Conservation (phyloP, 2,797 vertebrate genomes). For the Esox masquinongy region DNA sequence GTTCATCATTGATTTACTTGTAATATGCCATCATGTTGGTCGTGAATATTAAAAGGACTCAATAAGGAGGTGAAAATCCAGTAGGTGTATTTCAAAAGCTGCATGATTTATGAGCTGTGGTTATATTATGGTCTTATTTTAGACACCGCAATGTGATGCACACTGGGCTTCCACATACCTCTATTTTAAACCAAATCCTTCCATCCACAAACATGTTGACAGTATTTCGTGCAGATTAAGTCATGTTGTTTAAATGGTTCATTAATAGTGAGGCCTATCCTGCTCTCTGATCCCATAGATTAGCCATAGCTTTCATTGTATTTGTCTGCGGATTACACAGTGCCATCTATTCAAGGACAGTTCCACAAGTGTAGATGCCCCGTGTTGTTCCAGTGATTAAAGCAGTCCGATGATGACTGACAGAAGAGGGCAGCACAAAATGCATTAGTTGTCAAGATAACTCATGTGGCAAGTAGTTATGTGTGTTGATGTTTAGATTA, state of each 20-base stretch:
- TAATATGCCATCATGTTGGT: not conserved
- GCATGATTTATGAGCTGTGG: not conserved
- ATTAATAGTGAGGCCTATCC: constrained; percentile 49
- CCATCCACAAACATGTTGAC: constrained; percentile 21
- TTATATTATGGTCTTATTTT: not conserved
- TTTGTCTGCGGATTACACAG: constrained; percentile 55
- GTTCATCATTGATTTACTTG: not conserved
- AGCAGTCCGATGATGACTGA: not conserved
- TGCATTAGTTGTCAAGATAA: not conserved
- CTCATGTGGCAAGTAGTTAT: not conserved
- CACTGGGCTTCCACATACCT: not conserved
- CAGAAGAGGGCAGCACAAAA: not conserved
- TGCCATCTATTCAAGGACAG: constrained; percentile 37
- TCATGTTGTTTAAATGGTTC: constrained; percentile 47
- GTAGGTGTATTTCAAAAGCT: not conserved
- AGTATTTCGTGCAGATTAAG: constrained; percentile 39
- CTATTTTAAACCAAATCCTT: constrained; percentile 20
- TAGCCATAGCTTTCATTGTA: constrained; percentile 44
- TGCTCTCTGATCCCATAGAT: constrained; percentile 49
- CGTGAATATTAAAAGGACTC: not conserved
- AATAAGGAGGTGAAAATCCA: not conserved
- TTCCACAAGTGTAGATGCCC: constrained; percentile 14
- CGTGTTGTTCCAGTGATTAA: constrained; percentile 13
- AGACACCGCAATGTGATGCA: not conserved
- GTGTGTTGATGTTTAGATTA: not conserved